Percentiles rank a stretch among this genome's conserved stretches.
Conservation (phyloP, 2,113 vertebrate species). For the Mormyrus lacerda region DNA sequence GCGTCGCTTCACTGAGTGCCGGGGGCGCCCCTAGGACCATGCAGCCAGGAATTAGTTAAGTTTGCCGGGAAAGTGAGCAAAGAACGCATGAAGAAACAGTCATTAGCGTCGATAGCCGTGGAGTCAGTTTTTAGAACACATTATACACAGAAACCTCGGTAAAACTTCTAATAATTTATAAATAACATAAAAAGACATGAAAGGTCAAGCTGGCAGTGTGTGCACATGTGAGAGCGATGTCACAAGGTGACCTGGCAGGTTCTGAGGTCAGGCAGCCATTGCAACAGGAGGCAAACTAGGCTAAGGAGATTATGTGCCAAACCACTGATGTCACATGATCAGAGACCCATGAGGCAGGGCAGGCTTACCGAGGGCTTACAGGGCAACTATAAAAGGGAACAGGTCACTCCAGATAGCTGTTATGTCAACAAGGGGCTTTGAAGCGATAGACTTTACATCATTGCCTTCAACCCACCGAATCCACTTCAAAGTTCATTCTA, state of each 20-base stretch:
- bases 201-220: not conserved
- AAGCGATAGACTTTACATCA: not conserved
- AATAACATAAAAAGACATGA: not conserved
- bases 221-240: not conserved
- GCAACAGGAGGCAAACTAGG: conserved; percentile 33
- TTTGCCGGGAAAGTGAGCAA: not conserved
- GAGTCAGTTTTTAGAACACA: not conserved
- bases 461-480: not conserved
- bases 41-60: not conserved
- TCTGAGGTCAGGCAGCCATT: not conserved
- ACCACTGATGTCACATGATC: conserved; percentile 34
- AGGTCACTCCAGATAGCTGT: not conserved
- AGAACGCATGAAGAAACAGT: not conserved
- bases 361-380: conserved; percentile 27
- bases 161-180: not conserved
- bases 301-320: conserved; percentile 54
- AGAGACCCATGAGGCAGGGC: not conserved
- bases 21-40: conserved; percentile 51
- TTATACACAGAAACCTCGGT: not conserved
- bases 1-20: conserved; percentile 62
- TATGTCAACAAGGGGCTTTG: not conserved
- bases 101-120: not conserved
- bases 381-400: conserved; percentile 1
- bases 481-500: not conserved
- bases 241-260: not conserved